Conservation (phyloP, 2,888 invertebrate species). For the Sarcophaga subvicina region DNA sequence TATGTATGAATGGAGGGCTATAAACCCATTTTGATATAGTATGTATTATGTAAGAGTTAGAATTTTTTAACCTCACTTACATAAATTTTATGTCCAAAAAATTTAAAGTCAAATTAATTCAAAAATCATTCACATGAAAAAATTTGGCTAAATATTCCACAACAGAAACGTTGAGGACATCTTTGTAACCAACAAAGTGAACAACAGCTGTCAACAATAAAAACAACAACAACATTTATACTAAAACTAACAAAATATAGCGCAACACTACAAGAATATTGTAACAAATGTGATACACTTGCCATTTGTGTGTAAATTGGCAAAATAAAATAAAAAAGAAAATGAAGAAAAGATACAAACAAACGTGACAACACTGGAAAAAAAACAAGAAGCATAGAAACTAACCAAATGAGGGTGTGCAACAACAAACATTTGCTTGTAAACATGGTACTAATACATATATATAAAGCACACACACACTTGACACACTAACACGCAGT, state of each 20-base stretch:
- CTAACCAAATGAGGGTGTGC: slow-evolving; percentile 50
- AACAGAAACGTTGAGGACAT: neutral
- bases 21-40: no score
- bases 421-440: slow-evolving; percentile 8
- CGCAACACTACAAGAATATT: slow-evolving; percentile 35
- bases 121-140: no score
- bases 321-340: neutral
- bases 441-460: neutral
- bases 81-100: no score
- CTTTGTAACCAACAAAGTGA: neutral
- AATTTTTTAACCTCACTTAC: no score
- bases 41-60: no score
- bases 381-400: slow-evolving; percentile 14
- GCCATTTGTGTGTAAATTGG: slow-evolving; percentile 32
- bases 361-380: slow-evolving; percentile 9
- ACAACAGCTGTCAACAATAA: neutral
- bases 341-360: slow-evolving; percentile 46
- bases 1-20: no score
- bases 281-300: slow-evolving; percentile 46
- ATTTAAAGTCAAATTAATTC: no score
- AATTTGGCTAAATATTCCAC: no score
- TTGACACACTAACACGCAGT: neutral
- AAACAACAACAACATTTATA: neutral
- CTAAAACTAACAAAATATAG: slow-evolving; percentile 8
- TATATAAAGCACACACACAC: neutral